Evolutionary conservation across 1,140 invertebrate genomes (phyloP).

Genomic region (Acromyrmex echinatior): DNA sequence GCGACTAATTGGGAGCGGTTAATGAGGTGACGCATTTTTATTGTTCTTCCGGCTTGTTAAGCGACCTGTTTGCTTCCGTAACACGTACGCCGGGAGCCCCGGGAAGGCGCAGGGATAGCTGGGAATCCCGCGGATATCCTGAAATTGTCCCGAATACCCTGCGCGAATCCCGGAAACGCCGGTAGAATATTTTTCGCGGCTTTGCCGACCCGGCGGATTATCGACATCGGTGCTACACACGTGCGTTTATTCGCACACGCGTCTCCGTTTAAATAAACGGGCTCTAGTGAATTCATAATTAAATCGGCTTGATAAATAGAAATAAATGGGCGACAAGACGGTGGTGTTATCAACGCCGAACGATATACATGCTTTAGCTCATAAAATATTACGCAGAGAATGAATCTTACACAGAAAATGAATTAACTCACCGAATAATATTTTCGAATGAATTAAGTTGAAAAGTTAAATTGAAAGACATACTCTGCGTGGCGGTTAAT

Average conservation of each 20-base stretch:
- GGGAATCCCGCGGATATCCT: conserved; percentile 67
- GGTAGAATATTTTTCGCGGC: conserved; percentile 63
- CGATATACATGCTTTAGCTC: conserved; percentile 29
- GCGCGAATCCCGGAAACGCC: conserved; percentile 60
- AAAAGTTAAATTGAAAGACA: conserved; percentile 22
- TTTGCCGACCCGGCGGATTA: conserved; percentile 67
- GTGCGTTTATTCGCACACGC: conserved; percentile 44
- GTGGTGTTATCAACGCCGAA: not conserved
- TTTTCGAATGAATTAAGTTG: conserved; percentile 41
- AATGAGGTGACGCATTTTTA: conserved; percentile 66
- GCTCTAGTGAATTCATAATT: conserved; percentile 28
- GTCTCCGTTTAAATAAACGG: conserved; percentile 43
- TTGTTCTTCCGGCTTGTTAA: conserved; percentile 66
- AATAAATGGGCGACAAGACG: conserved; percentile 30
- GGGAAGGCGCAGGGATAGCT: conserved; percentile 52
- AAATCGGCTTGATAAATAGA: conserved; percentile 44
- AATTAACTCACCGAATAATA: conserved; percentile 33
- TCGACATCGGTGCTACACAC: conserved; percentile 49
- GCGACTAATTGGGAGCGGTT: conserved; percentile 67
- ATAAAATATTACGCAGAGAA: conserved; percentile 21
- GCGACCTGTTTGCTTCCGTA: conserved; percentile 66
- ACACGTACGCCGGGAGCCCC: conserved; percentile 61
- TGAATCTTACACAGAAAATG: conserved; percentile 28
- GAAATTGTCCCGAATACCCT: conserved; percentile 59
- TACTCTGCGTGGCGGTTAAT: not conserved